phyloP scores from a whole-genome alignment of 2,113 vertebrate species.

The Scalopus aquaticus region DNA sequence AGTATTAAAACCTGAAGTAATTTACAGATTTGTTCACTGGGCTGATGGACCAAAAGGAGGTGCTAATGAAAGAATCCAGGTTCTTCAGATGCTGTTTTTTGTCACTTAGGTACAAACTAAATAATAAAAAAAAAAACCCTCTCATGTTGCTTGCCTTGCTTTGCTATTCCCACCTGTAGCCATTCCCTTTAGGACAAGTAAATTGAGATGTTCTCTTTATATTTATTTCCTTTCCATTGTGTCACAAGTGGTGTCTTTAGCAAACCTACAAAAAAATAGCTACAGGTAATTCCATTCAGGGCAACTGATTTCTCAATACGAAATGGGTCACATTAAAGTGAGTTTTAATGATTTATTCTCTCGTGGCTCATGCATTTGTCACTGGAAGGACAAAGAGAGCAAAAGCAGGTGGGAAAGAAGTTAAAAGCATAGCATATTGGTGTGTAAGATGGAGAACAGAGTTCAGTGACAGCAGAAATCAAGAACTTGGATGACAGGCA shows the following conservation, averaged over 20 bases:
- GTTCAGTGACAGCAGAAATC: not conserved
- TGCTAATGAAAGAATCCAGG: not conserved
- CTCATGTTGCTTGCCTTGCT: not conserved
- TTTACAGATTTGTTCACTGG: not conserved
- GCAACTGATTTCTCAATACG: not conserved
- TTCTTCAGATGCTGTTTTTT: not conserved
- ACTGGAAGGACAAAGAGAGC: not conserved
- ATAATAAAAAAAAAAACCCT: conserved; percentile 32
- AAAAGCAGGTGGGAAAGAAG: not conserved
- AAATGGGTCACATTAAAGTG: not conserved
- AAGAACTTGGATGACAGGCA: not conserved
- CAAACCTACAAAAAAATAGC: not conserved
- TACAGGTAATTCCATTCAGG: not conserved
- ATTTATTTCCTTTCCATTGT: not conserved
- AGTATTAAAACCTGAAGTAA: not conserved
- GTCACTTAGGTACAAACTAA: conserved; percentile 37
- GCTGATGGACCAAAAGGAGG: not conserved
- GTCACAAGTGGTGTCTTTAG: not conserved
- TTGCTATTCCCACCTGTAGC: not conserved
- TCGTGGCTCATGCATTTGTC: not conserved
- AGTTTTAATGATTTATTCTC: conserved; percentile 28
- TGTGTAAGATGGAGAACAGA: not conserved
- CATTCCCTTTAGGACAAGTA: not conserved
- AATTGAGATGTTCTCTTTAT: not conserved
- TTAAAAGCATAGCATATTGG: not conserved